phyloP scores from a whole-genome alignment of 2,113 vertebrate genomes.

The Lepisosteus oculatus region DNA sequence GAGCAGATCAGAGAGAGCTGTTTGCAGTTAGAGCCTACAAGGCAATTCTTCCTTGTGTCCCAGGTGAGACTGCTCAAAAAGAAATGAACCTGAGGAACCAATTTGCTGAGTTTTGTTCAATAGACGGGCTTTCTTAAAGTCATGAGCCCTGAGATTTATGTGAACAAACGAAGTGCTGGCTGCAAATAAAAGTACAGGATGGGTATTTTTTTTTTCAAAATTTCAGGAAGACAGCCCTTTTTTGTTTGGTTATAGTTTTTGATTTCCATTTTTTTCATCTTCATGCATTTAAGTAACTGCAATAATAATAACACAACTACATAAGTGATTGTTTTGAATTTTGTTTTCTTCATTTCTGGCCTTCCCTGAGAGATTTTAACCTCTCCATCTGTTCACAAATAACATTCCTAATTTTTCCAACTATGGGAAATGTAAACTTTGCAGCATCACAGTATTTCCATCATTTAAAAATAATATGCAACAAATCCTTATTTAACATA shows the following conservation, averaged over 20 bases:
- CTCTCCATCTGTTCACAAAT: no score
- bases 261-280: no score
- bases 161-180: slow-evolving; percentile 43
- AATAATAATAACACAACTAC: no score
- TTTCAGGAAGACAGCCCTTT: slow-evolving; percentile 57
- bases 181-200: slow-evolving; percentile 65
- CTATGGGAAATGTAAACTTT: no score
- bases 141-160: slow-evolving; percentile 51
- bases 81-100: slow-evolving; percentile 75
- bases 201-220: slow-evolving; percentile 42
- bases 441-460: no score
- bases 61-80: slow-evolving; percentile 69
- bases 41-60: slow-evolving; percentile 70
- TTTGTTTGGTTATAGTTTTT: slow-evolving; percentile 36
- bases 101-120: slow-evolving; percentile 82
- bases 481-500: no score
- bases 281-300: no score
- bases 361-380: no score
- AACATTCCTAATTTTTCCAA: no score
- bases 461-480: no score
- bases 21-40: slow-evolving; percentile 76
- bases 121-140: slow-evolving; percentile 50
- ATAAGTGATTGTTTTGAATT: neutral
- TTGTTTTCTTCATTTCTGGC: no score
- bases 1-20: slow-evolving; percentile 72